Conservation (phyloP, 2,113 vertebrate species). For the Ardeotis arabs region DNA sequence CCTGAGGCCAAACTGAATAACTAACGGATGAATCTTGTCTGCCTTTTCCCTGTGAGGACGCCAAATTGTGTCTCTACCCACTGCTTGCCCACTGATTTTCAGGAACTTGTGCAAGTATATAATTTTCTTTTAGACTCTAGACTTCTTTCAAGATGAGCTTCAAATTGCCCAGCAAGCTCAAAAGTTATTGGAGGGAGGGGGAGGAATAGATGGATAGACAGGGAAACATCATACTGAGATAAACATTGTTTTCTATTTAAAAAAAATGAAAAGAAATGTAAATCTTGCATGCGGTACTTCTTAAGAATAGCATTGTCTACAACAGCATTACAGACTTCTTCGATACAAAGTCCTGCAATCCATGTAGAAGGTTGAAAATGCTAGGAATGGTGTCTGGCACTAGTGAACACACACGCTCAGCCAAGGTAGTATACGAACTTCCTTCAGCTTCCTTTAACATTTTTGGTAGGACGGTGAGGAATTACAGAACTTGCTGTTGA, state of each 20-base stretch:
- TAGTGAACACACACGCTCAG: not conserved
- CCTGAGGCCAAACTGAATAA: slow-evolving; percentile 29
- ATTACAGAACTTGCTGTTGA: slow-evolving; percentile 59
- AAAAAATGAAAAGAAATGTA: not conserved
- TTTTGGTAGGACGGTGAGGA: slow-evolving; percentile 60
- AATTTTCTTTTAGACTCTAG: not conserved
- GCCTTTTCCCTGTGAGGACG: not conserved
- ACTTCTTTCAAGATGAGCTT: not conserved
- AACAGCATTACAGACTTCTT: not conserved
- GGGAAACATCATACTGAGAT: not conserved
- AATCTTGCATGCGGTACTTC: not conserved
- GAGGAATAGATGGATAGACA: not conserved
- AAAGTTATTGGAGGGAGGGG: not conserved
- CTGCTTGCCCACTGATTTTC: slow-evolving; percentile 10
- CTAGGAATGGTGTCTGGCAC: not conserved
- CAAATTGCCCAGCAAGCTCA: not conserved
- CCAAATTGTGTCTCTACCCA: slow-evolving; percentile 18
- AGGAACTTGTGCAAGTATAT: slow-evolving; percentile 45
- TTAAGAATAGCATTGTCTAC: not conserved
- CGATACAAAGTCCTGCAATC: not conserved
- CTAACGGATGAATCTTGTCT: slow-evolving; percentile 46
- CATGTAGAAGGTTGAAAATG: not conserved
- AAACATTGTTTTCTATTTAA: not conserved
- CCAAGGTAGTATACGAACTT: not conserved
- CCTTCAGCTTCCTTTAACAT: not conserved